A percentile compares a stretch with the other conserved stretches of the same genome.
These are phyloP conservation scores for Tinea trinotella DNA, from an alignment of 2,888 invertebrate species.

Conservation along the genomic window DNA sequence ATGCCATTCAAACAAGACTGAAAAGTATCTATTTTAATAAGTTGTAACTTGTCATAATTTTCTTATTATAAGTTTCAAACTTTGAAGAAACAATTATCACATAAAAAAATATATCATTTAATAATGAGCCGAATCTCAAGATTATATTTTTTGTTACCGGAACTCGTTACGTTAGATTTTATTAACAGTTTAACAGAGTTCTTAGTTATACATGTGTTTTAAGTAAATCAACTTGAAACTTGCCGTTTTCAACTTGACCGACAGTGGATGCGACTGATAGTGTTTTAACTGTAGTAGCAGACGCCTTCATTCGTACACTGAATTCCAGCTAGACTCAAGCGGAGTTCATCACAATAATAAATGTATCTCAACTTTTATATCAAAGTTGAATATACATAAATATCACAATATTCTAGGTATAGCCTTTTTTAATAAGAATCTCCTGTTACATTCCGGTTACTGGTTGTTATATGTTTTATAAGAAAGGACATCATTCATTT, in stretches of 20 bases:
- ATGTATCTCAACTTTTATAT: not conserved
- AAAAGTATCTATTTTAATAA: slow-evolving; percentile 15
- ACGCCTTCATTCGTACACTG: no score
- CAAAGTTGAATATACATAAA: not conserved
- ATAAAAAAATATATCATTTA: not conserved
- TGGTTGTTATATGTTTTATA: no score
- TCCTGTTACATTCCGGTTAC: slow-evolving; percentile 3
- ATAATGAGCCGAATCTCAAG: not conserved
- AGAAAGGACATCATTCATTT: no score
- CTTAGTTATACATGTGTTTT: slow-evolving; percentile 4
- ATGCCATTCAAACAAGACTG: slow-evolving; percentile 18
- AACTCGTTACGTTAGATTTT: not conserved
- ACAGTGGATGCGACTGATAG: no score
- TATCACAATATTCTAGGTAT: not conserved
- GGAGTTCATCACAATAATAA: no score
- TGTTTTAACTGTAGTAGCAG: no score
- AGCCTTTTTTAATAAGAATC: not conserved
- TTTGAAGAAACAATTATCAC: not conserved
- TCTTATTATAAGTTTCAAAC: not conserved
- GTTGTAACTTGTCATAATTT: slow-evolving; percentile 6
- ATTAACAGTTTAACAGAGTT: not conserved
- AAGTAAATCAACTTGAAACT: no score
- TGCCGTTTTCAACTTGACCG: no score
- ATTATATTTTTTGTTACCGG: slow-evolving; percentile 4
- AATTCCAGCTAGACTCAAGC: no score